Percentiles rank a stretch among this genome's conserved stretches.
Evolutionary conservation across 2,888 invertebrate genomes (phyloP).

Genomic region (Ectemnius continuus): DNA sequence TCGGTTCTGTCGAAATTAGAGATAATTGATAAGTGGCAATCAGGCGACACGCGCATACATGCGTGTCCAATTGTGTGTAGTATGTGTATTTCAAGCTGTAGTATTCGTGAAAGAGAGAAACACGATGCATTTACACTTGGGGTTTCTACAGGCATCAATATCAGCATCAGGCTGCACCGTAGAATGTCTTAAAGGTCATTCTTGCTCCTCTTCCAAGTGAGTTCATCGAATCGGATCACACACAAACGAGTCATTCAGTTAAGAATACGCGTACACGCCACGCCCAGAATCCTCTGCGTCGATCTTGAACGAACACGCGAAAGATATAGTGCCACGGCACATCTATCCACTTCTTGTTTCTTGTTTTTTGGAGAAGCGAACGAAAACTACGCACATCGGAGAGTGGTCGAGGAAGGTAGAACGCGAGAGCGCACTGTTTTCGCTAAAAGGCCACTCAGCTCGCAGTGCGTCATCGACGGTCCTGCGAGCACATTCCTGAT

Average conservation of each 20-base stretch:
- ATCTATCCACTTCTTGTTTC: background rate
- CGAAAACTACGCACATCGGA: conserved; percentile 4
- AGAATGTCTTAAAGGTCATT: background rate
- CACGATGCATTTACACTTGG: conserved; percentile 28
- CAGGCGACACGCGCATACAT: conserved; percentile 18
- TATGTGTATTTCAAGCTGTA: conserved; percentile 8
- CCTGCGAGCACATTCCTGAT: background rate
- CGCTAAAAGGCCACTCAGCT: background rate
- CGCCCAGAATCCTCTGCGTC: too few species aligned
- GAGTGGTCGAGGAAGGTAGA: background rate
- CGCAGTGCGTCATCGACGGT: background rate
- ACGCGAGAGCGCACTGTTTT: conserved; percentile 1
- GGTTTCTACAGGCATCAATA: background rate
- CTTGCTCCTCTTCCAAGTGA: background rate
- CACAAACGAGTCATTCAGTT: conserved; percentile 2
- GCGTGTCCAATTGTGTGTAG: conserved; percentile 15
- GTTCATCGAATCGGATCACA: background rate
- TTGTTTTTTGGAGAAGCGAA: background rate
- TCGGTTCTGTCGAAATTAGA: conserved; percentile 39
- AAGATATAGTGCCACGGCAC: too few species aligned
- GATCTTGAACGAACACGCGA: too few species aligned
- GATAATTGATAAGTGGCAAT: conserved; percentile 44
- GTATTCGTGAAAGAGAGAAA: conserved; percentile 1
- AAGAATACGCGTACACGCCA: background rate
- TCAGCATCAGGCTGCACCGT: background rate